Evolutionary conservation across 2,888 invertebrate genomes (phyloP).

Genomic region (Amblyjoppa fuscipennis): DNA sequence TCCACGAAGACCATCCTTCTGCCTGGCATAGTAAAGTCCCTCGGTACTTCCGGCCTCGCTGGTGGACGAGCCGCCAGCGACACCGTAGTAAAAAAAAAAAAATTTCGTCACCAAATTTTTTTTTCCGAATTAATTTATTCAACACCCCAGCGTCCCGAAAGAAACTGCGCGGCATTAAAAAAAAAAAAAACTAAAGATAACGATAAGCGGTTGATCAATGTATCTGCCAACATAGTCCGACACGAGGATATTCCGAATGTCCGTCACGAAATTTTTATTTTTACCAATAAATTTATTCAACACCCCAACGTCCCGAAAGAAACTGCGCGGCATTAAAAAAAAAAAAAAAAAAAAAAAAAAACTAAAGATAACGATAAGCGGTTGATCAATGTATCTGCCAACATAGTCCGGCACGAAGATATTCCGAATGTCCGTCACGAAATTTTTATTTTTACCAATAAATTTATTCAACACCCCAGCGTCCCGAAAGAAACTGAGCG

Average conservation of each 20-base stretch:
- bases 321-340: background rate
- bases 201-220: background rate
- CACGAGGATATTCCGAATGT: slow-evolving; percentile 95
- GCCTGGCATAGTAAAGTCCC: slow-evolving; percentile 85
- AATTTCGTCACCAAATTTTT: too few species aligned
- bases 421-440: slow-evolving; percentile 83
- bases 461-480: too few species aligned
- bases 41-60: slow-evolving; percentile 86
- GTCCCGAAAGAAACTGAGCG: background rate
- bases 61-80: slow-evolving; percentile 81
- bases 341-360: slow-evolving; percentile 19
- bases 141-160: background rate
- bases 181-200: slow-evolving; percentile 17
- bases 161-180: background rate
- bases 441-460: too few species aligned
- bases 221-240: slow-evolving; percentile 87
- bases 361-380: slow-evolving; percentile 9
- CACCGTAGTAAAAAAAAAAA: slow-evolving; percentile 76
- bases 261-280: too few species aligned
- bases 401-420: slow-evolving; percentile 91
- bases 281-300: background rate
- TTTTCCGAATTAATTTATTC: too few species aligned
- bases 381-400: slow-evolving; percentile 75
- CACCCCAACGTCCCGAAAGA: background rate
- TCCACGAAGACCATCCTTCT: slow-evolving; percentile 87